phyloP scores from a whole-genome alignment of 1,140 invertebrate species.

The Drosophila asahinai region DNA sequence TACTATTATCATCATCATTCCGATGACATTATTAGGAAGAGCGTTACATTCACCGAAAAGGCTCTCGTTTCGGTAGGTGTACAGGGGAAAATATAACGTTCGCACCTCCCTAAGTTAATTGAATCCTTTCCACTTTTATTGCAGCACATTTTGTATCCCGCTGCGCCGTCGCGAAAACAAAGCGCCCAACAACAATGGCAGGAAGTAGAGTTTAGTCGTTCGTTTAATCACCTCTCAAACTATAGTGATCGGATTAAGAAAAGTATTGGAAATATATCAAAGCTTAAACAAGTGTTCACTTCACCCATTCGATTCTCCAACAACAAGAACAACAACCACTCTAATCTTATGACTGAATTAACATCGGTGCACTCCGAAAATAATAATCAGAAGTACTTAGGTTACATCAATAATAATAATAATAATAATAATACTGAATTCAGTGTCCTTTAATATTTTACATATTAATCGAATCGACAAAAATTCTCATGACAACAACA shows the following conservation, averaged over 20 bases:
- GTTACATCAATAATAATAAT: constrained; percentile 54
- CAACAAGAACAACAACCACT: constrained; percentile 56
- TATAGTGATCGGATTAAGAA: constrained; percentile 54
- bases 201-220: constrained; percentile 43
- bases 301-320: constrained; percentile 39
- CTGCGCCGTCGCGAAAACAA: constrained; percentile 45
- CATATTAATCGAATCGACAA: constrained; percentile 40
- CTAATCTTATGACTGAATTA: constrained; percentile 36
- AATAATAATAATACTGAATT: constrained; percentile 51
- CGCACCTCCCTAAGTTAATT: not conserved
- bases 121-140: constrained; percentile 3
- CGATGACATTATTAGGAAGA: constrained; percentile 75
- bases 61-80: constrained; percentile 51
- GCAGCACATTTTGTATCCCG: constrained; percentile 55
- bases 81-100: not conserved
- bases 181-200: constrained; percentile 45
- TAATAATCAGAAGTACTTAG: constrained; percentile 44
- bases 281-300: constrained; percentile 40
- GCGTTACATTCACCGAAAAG: constrained; percentile 52
- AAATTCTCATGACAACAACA: constrained; percentile 41
- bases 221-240: constrained; percentile 55
- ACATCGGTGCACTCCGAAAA: constrained; percentile 29
- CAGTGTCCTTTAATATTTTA: constrained; percentile 45
- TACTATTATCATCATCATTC: constrained; percentile 78
- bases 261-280: constrained; percentile 45